Evolutionary conservation across 2,888 invertebrate species (phyloP).

Genomic region (Oeneis ivallda): DNA sequence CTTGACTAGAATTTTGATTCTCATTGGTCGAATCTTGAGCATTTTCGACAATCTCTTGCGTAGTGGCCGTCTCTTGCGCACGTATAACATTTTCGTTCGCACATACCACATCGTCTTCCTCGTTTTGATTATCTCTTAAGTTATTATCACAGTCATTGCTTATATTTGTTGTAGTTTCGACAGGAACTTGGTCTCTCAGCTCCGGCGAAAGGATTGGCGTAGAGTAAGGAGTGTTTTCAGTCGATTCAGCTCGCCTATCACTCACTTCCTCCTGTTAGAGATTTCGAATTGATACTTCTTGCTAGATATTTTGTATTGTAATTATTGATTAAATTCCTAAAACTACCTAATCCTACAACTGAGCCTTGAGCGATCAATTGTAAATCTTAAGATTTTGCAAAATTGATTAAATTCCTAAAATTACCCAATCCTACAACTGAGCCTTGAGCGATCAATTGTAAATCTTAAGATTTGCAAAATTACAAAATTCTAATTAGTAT

Average conservation of each 20-base stretch:
- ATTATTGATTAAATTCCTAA: slow-evolving; percentile 10
- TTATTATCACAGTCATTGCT: slow-evolving; percentile 78
- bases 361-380: neutral
- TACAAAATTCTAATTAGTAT: neutral
- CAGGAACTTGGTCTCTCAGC: slow-evolving; percentile 45
- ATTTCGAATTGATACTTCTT: slow-evolving; percentile 55
- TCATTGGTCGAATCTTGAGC: slow-evolving; percentile 57
- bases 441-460: neutral
- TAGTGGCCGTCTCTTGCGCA: slow-evolving; percentile 36
- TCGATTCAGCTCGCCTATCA: slow-evolving; percentile 67
- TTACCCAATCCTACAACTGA: slow-evolving; percentile 1
- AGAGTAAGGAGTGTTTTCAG: slow-evolving; percentile 67
- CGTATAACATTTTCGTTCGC: slow-evolving; percentile 53
- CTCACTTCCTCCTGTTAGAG: slow-evolving; percentile 76
- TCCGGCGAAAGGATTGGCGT: slow-evolving; percentile 68
- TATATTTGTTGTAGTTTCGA: slow-evolving; percentile 70
- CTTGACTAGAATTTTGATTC: slow-evolving; percentile 41
- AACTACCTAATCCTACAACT: slow-evolving; percentile 5
- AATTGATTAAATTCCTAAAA: slow-evolving; percentile 12
- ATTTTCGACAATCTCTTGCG: slow-evolving; percentile 41
- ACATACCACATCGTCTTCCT: slow-evolving; percentile 78
- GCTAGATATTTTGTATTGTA: slow-evolving; percentile 41
- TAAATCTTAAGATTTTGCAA: neutral
- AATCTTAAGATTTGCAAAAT: neutral
- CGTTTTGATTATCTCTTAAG: slow-evolving; percentile 67